phyloP scores from a whole-genome alignment of 2,888 invertebrate species.

The Stictocephala bisonia region DNA sequence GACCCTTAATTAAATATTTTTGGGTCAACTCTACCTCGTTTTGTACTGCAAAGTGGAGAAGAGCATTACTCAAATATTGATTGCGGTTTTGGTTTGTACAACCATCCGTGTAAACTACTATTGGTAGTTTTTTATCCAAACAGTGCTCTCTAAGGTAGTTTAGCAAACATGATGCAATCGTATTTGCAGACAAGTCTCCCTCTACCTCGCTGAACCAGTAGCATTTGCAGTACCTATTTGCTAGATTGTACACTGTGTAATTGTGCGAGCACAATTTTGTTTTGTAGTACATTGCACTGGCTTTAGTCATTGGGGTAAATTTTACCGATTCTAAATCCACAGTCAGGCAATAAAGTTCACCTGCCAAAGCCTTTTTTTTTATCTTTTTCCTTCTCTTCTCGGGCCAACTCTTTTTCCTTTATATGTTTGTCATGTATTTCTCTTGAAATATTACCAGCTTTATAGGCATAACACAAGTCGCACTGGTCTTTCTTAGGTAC shows the following conservation, averaged over 20 bases:
- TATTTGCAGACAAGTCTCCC: not conserved
- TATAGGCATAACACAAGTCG: conserved; percentile 23
- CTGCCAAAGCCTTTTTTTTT: conserved; percentile 21
- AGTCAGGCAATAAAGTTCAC: conserved; percentile 2
- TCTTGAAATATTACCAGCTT: not conserved
- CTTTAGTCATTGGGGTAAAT: conserved; percentile 10
- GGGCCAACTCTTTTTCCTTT: not conserved
- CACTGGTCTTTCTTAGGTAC: conserved; percentile 46
- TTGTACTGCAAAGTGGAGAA: conserved; percentile 54
- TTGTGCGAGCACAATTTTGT: conserved; percentile 22
- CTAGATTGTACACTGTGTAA: conserved; percentile 41
- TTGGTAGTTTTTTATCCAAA: not conserved
- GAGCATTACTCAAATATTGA: conserved; percentile 56
- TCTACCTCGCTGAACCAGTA: not conserved
- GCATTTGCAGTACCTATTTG: conserved; percentile 1
- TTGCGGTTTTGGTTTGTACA: conserved; percentile 60
- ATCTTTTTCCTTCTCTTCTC: conserved; percentile 24
- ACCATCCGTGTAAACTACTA: conserved; percentile 59
- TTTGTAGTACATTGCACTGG: conserved; percentile 22
- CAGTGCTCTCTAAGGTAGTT: not conserved
- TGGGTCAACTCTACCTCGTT: conserved; percentile 56
- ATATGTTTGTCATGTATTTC: conserved; percentile 16
- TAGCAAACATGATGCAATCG: not conserved
- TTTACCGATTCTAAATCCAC: not conserved
- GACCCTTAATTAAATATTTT: conserved; percentile 59